Conservation (phyloP, 2,113 vertebrate genomes). For the Strix aluco region DNA sequence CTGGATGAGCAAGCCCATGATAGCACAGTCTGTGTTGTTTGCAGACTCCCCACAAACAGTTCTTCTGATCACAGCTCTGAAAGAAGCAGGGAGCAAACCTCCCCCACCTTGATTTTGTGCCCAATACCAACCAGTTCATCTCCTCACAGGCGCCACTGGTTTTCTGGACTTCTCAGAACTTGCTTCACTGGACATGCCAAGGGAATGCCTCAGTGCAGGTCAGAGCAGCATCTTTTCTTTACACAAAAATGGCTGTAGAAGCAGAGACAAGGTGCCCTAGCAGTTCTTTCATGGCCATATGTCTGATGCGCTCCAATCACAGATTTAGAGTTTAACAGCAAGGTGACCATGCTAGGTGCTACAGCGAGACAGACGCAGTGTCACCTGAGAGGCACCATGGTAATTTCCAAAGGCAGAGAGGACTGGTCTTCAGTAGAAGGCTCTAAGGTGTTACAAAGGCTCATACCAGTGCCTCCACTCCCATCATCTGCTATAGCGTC, state of each 20-base stretch:
- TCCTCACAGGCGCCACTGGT: background rate
- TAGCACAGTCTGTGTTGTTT: background rate
- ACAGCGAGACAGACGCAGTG: background rate
- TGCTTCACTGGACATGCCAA: background rate
- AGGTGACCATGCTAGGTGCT: background rate
- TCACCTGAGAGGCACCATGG: background rate
- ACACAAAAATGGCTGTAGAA: background rate
- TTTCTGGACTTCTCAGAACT: background rate
- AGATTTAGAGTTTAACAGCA: background rate
- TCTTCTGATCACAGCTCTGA: background rate
- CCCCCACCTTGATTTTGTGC: background rate
- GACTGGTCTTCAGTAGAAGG: background rate
- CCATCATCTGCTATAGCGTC: accelerated
- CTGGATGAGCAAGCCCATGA: background rate
- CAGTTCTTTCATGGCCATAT: background rate
- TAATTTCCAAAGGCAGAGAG: background rate
- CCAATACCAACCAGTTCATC: background rate
- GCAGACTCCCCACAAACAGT: background rate
- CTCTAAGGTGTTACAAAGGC: background rate
- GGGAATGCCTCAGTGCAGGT: background rate
- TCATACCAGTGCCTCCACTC: background rate
- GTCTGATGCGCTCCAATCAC: background rate
- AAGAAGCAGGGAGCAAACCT: background rate
- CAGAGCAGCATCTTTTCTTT: background rate
- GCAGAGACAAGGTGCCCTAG: background rate